A percentile compares a stretch with the other conserved stretches of the same genome.
Conservation (phyloP, 2,113 vertebrate species). For the Phyllostomus hastatus region DNA sequence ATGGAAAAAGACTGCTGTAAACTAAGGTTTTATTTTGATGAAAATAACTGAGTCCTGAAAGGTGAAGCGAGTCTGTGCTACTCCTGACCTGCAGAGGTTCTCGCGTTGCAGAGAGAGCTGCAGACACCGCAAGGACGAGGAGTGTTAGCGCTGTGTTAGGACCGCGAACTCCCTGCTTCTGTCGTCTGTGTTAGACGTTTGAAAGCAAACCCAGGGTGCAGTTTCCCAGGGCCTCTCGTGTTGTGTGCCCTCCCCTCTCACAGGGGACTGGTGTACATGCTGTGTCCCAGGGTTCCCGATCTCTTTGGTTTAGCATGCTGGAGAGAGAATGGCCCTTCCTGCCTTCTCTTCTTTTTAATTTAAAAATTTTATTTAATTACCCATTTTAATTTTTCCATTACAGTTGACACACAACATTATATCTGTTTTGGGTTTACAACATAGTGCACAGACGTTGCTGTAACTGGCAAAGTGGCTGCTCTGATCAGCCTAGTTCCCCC, state of each 20-base stretch:
- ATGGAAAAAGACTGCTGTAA: background rate
- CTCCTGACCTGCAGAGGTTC: background rate
- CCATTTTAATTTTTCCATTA: background rate
- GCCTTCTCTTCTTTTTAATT: background rate
- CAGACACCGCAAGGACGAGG: accelerated
- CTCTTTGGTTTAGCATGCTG: background rate
- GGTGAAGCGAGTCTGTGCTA: background rate
- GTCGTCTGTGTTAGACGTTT: background rate
- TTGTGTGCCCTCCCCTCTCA: background rate
- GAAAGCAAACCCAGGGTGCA: background rate
- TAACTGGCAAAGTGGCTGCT: background rate
- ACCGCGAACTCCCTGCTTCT: background rate
- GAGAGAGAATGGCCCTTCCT: background rate
- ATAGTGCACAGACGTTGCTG: background rate
- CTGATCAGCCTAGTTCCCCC: background rate
- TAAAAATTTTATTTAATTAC: background rate
- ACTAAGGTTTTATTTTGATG: background rate
- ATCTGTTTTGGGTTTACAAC: background rate
- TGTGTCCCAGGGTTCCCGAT: background rate
- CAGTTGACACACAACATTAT: background rate
- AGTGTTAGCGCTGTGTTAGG: background rate
- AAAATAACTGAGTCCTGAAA: background rate
- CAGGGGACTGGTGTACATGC: background rate
- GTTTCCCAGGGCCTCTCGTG: background rate
- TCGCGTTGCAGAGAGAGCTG: background rate